Base-by-base conservation (phyloP, 92 coral and sea anemone genomes). In the Umimayanthus kanabou region DNA sequence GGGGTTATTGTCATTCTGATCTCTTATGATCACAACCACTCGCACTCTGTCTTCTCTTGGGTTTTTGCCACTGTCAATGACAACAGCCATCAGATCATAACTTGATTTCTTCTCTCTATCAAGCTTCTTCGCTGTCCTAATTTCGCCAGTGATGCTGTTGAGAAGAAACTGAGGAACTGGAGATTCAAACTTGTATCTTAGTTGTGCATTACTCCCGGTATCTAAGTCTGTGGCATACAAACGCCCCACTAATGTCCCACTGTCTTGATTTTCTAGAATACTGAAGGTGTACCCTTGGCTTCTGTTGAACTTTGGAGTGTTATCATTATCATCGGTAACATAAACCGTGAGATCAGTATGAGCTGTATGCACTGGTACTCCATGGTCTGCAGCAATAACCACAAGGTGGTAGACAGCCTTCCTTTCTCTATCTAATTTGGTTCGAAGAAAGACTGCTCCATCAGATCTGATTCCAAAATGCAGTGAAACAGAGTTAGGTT, bases 251-350 rank as follows among this genome's bases (percentile, higher is more conserved):
- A 82, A 50, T 79, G 99, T 94, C 67, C 96, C 93, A 57, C 73
- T 91, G 14, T 77, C 71, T 80, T 91, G 86, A 25, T 92, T 92
- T 91, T 97, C 99, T 4, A 45, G 39, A 39, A 94, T 91, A 33
- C 40, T 69, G 88, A 97, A 97, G 64, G 92, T 65, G 79, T 94
- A 93, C 2, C 91, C 88, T 0, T 40, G 77, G 22, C 76, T 80
- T 4, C 72, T 81, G 43, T 85, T 80, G 80, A 97, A 97, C 58
- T 82, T 74, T 28, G 99, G 99, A 75, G 92, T 85, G 30, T 95
- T 93, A 77, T 97, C 99, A 80, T 97, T 97, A 18, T 88, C 90
- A 85, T 97, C 99, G 61, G 88, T 90, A 74, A 97, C 99, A 88
- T 91, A 78, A 77, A 97, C 87, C 8, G 90, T 89, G 39, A 97